Evolutionary conservation across 2,113 vertebrate species (phyloP).

Genomic region (Neogale vison): DNA sequence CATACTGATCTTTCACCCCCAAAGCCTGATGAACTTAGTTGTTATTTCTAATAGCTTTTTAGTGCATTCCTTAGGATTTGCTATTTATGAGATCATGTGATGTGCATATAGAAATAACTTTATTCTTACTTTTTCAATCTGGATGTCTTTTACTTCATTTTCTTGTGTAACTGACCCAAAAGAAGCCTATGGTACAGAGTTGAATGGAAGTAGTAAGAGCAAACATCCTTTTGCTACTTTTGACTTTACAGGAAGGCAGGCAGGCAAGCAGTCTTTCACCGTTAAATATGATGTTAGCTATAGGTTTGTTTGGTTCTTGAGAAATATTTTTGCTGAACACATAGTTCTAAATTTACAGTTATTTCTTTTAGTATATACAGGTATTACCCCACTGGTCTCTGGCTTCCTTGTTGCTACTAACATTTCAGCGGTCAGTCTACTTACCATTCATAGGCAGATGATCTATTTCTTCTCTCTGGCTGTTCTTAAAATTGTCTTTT

Average conservation of each 20-base stretch:
- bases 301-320: neutral
- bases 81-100: neutral
- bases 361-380: neutral
- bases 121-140: neutral
- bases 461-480: neutral
- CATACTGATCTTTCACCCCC: neutral
- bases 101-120: neutral
- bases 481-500: neutral
- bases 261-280: neutral
- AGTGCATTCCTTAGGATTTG: neutral
- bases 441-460: neutral
- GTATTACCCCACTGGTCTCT: neutral
- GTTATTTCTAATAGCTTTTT: neutral
- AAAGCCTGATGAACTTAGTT: neutral
- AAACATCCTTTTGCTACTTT: neutral
- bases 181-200: neutral
- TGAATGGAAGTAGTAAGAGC: neutral
- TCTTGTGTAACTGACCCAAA: neutral
- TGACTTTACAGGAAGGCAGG: neutral
- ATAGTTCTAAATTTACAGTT: neutral
- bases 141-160: neutral
- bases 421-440: neutral
- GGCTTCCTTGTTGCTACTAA: slow-evolving; percentile 25
- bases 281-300: neutral
- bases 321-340: neutral